phyloP scores from a whole-genome alignment of 1,140 invertebrate genomes.

The Thaumatotibia leucotreta region DNA sequence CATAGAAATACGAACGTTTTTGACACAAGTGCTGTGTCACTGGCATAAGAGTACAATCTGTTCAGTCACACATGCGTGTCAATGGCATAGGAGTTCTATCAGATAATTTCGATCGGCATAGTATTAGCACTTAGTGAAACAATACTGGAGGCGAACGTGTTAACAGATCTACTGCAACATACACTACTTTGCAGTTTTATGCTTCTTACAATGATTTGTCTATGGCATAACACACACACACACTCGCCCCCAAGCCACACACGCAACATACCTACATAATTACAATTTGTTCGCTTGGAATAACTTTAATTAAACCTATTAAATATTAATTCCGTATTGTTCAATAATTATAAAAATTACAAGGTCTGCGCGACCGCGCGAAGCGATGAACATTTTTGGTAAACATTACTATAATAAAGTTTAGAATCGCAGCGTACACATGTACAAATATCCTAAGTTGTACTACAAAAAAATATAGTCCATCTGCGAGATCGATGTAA shows the following conservation, averaged over 20 bases:
- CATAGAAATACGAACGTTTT: too few species aligned
- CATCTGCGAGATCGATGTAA: neutral
- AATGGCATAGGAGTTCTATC: too few species aligned
- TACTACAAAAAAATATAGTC: slow-evolving; percentile 9
- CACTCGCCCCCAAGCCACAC: neutral
- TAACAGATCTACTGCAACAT: too few species aligned
- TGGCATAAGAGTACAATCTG: too few species aligned
- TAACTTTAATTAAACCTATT: slow-evolving; percentile 2
- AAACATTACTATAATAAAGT: slow-evolving; percentile 1
- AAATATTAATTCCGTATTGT: slow-evolving; percentile 5
- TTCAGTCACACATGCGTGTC: too few species aligned
- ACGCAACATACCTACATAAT: slow-evolving; percentile 6
- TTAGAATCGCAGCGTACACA: neutral
- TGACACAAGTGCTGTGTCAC: too few species aligned
- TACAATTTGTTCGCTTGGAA: slow-evolving; percentile 10
- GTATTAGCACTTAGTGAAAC: too few species aligned
- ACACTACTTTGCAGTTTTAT: too few species aligned
- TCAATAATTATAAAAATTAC: neutral
- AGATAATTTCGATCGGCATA: too few species aligned
- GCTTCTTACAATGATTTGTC: neutral
- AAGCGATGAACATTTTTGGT: slow-evolving; percentile 1
- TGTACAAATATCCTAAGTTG: slow-evolving; percentile 9
- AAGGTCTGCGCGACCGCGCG: neutral
- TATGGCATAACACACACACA: neutral
- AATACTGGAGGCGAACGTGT: too few species aligned